Percentiles rank a stretch among this genome's conserved stretches.
phyloP scores from a whole-genome alignment of 1,140 invertebrate species.

The Sycophaga agraensis region DNA sequence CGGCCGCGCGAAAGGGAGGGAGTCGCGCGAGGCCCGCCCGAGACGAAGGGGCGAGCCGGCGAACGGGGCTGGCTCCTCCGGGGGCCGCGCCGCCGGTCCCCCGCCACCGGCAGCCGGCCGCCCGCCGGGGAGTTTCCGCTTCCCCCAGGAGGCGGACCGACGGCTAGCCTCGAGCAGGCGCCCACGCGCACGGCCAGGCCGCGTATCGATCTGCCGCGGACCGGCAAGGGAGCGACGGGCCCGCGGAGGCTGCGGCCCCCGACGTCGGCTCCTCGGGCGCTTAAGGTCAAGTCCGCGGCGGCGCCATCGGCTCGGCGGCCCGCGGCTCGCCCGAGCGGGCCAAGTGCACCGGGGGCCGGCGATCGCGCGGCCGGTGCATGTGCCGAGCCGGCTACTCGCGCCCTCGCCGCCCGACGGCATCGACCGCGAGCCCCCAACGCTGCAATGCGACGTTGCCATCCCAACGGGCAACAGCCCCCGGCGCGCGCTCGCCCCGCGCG shows the following conservation, averaged over 20 bases:
- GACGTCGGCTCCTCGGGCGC: no score
- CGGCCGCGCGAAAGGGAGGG: constrained; percentile 12
- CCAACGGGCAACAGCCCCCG: constrained; percentile 57
- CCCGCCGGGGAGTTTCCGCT: no score
- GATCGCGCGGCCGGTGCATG: constrained; percentile 21
- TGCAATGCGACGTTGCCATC: constrained; percentile 61
- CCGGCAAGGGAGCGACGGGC: constrained; percentile 7
- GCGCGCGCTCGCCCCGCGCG: constrained; percentile 28
- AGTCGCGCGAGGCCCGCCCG: neutral
- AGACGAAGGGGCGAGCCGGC: neutral
- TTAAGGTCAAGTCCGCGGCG: no score
- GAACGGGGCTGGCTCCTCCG: neutral
- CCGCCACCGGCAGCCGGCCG: no score
- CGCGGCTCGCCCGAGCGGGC: no score
- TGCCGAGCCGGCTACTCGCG: constrained; percentile 8
- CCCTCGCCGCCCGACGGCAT: constrained; percentile 41
- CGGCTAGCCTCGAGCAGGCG: neutral
- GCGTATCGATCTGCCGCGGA: constrained; percentile 27
- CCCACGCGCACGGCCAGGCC: constrained; percentile 2
- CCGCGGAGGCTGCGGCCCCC: no score
- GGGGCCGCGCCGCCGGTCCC: no score
- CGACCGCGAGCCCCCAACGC: constrained; percentile 52
- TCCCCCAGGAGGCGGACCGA: no score
- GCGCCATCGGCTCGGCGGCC: no score
- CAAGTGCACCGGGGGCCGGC: no score